These are phyloP conservation scores for Laticauda colubrina DNA, from an alignment of 2,113 vertebrate species.

Conservation along the genomic window DNA sequence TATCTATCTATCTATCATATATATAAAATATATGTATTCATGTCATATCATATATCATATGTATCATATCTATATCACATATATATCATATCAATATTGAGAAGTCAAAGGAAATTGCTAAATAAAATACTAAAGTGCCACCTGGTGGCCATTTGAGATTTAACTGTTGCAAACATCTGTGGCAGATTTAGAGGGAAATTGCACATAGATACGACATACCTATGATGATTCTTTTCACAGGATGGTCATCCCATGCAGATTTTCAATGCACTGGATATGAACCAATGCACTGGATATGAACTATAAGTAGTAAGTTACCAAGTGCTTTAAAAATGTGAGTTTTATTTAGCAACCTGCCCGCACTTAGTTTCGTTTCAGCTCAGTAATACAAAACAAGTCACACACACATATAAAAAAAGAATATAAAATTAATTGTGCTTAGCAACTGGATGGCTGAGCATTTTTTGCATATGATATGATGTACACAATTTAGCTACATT, in stretches of 20 bases:
- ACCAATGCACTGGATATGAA: not conserved
- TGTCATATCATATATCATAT: no score
- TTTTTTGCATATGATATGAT: not conserved
- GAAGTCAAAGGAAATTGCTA: not conserved
- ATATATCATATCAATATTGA: not conserved
- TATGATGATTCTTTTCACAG: not conserved
- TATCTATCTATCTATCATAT: no score
- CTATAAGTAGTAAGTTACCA: not conserved
- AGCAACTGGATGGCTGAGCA: not conserved
- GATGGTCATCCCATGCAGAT: not conserved
- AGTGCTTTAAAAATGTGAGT: not conserved
- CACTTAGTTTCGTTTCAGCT: not conserved
- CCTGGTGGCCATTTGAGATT: slow-evolving; percentile 37
- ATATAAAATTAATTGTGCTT: not conserved
- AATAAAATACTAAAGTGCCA: slow-evolving; percentile 62
- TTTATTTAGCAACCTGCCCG: not conserved
- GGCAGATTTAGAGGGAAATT: not conserved
- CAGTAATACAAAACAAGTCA: not conserved
- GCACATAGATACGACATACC: no score
- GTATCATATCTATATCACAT: not conserved
- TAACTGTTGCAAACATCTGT: not conserved
- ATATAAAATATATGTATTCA: no score
- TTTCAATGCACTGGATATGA: not conserved
- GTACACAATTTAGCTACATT: not conserved
- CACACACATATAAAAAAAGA: not conserved